Evolutionary conservation across 2,888 invertebrate species (phyloP), one percentile per base, ranked within the genome.

Genomic region (Neoaliturus tenellus): DNA sequence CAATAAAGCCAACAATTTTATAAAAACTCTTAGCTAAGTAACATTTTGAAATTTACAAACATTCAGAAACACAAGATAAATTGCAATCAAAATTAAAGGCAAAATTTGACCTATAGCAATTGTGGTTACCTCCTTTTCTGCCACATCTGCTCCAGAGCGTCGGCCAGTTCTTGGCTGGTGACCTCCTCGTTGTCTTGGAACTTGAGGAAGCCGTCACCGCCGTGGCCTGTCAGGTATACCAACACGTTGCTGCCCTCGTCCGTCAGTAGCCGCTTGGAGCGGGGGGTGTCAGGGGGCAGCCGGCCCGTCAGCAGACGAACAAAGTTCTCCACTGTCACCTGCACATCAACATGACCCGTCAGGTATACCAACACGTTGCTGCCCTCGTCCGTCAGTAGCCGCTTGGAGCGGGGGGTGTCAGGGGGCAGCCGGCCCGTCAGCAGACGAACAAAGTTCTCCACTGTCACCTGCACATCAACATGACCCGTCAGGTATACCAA

Each of bases 121-220:
- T n/a, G n/a, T n/a, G n/a, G n/a, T n/a, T 44, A 97, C 96, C 98
- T 94, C 90, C 96, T 94, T 90, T 99, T 99, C 89, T 99, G 98
- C 98, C 98, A 99, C 99, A 99, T 99, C 91, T 99, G 99, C 90
- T 99, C 98, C 82, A 99, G 93, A 23, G 99, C 99, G 93, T 99
- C 99, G 23, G 99, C 99, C 88, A 99, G 91, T 90, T 99, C 99
- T 88, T 98, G 97, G 90, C 97, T 98, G 1, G 99, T 99, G 28
- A 99, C 97, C 91, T 99, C 99, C 90, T 99, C 99, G 0, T 99
- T 98, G 90, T 99, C 99, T 92, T 99, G 99, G 90, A 99, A 99
- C 91, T 99, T 99, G 0, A 99, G 92, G 90, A 99, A 99, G 0
- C 99, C 99, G 92, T 99, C 99, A 23, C 99, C 99, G 5, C 99